Base-by-base conservation (phyloP, 2,797 vertebrate species). In the Galaxias olidus region DNA sequence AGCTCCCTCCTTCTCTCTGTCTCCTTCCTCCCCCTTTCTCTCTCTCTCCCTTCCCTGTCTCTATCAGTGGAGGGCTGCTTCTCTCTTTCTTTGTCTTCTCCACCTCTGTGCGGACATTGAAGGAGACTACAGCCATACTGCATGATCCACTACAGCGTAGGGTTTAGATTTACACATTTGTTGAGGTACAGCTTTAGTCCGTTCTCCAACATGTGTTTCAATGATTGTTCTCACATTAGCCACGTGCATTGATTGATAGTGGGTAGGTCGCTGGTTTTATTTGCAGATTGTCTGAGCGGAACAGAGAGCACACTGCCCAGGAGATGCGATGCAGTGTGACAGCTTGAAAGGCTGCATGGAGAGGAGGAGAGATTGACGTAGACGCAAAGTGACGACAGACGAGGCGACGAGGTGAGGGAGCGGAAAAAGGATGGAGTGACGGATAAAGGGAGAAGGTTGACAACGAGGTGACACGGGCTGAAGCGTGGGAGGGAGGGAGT, bases 401-500 rank as follows among this genome's bases (percentile, higher is more conserved):
- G 77, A 77, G 79, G 72, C 66, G 75, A 80, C 64, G 65, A 72
- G 73, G 72, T 63, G 66, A 71, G 78, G 55, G 76, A 64, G 76
- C 48, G 69, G 62, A 63, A 72, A 77, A 67, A 76, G 30, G 46
- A 49, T 41, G 18, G 40, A 52, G 40, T 20, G 45, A 19, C 30
- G 40, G 14, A 66, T n/a, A 30, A 43, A 84, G 72, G 68, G 66
- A 65, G 59, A 30, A 66, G 1, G 62, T 64, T 74, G 78, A 75
- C 74, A 81, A 64, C 63, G 73, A 70, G 74, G 68, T 74, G 80
- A 83, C 68, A 75, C n/a, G n/a, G 63, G 64, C 64, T 57, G 63
- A 56, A 50, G 63, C 71, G 77, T 68, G 69, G 76, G 77, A 71
- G 62, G 62, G 53, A 72, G 80, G 3, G 2, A 3, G 69, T 69